Conservation (phyloP, 2,888 invertebrate genomes). For the Amaurobius ferox region DNA sequence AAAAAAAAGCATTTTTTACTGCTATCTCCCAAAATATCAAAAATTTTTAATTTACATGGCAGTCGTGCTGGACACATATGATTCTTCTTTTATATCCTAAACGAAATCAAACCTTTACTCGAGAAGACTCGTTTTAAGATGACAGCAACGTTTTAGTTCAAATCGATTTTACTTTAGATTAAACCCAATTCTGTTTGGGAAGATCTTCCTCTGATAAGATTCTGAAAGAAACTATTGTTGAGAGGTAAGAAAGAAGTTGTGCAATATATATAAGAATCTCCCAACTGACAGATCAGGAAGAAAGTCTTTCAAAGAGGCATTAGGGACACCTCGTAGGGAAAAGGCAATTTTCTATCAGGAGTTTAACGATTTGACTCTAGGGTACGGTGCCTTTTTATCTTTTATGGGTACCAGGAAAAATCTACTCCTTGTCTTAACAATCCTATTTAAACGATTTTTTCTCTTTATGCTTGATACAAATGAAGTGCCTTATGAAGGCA, state of each 20-base stretch:
- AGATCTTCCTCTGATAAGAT: conserved; percentile 6
- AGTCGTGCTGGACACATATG: neutral
- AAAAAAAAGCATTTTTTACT: too few relatives aligned
- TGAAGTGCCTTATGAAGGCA: too few relatives aligned
- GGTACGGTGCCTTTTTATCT: neutral
- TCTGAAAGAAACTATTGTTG: neutral
- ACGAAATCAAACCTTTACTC: too few relatives aligned
- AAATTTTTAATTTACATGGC: neutral
- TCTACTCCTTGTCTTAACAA: neutral
- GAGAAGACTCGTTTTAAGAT: neutral
- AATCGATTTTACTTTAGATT: neutral
- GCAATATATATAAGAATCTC: conserved; percentile 1
- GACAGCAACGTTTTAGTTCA: neutral
- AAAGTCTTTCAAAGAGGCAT: neutral
- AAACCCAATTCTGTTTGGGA: neutral
- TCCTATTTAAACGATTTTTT: conserved; percentile 9
- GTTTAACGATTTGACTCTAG: neutral
- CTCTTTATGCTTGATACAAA: too few relatives aligned
- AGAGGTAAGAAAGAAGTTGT: neutral
- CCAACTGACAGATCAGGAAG: neutral
- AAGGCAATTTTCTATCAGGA: conserved; percentile 6
- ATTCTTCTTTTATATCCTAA: neutral
- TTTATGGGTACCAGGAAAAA: neutral
- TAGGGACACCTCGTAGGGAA: neutral
- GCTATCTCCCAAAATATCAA: too few relatives aligned